A percentile compares a stretch with the other conserved stretches of the same genome.
Evolutionary conservation across 2,888 invertebrate species (phyloP).

Genomic region (Pseudococcus longispinus): DNA sequence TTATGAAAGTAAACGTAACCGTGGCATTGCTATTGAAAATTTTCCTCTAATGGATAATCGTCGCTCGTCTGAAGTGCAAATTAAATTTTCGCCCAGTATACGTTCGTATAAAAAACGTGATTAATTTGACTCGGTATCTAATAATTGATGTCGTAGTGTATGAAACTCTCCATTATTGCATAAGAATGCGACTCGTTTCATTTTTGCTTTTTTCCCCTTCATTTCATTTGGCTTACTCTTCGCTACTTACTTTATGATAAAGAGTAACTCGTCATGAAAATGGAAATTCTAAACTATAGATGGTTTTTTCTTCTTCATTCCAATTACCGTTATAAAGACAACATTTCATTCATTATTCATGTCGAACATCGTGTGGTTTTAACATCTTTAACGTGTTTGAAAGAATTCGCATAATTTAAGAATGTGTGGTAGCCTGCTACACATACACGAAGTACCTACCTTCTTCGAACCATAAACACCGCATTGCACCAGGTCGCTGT

Average conservation of each 20-base stretch:
- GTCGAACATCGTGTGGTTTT: constrained; percentile 54
- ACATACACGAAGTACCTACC: background rate
- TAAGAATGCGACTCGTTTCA: constrained; percentile 27
- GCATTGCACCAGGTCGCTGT: too few relatives aligned
- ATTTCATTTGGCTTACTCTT: constrained; percentile 7
- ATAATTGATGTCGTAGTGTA: constrained; percentile 36
- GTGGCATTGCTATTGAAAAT: constrained; percentile 26
- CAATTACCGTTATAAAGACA: constrained; percentile 54
- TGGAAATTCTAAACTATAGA: constrained; percentile 52
- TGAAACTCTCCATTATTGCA: constrained; percentile 41
- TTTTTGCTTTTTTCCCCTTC: background rate
- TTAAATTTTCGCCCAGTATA: constrained; percentile 5
- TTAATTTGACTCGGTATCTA: constrained; percentile 30
- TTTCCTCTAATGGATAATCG: constrained; percentile 13
- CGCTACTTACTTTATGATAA: constrained; percentile 23
- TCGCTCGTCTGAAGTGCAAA: constrained; percentile 20
- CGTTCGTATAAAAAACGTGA: constrained; percentile 26
- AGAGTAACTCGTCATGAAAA: constrained; percentile 55
- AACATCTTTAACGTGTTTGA: constrained; percentile 50
- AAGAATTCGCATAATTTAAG: constrained; percentile 54
- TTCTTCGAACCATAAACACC: background rate
- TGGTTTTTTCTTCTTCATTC: constrained; percentile 38
- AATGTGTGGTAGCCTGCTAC: constrained; percentile 18
- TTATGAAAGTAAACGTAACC: constrained; percentile 22
- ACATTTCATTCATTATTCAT: constrained; percentile 57